These are phyloP conservation scores for Nemotelus nigrinus DNA, from an alignment of 2,888 invertebrate species.

Conservation along the genomic window DNA sequence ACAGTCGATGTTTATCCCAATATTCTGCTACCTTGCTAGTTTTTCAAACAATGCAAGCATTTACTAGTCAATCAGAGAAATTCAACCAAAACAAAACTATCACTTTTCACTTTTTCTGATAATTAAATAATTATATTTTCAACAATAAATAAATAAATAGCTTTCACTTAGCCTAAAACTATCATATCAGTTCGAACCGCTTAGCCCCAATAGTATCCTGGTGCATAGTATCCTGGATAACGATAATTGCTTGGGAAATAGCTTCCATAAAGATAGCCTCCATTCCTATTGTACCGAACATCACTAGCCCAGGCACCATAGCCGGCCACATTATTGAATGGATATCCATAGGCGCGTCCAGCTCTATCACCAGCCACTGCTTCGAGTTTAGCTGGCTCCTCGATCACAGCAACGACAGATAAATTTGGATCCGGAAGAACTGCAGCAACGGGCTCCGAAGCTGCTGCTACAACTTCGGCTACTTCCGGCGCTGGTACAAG, in stretches of 20 bases:
- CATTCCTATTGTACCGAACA: neutral
- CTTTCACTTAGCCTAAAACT: too few relatives aligned
- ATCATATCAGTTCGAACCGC: too few relatives aligned
- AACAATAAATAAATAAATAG: too few relatives aligned
- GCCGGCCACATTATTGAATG: constrained; percentile 10
- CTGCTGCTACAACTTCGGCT: neutral
- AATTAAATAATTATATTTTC: too few relatives aligned
- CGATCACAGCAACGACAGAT: constrained; percentile 6
- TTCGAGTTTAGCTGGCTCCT: constrained; percentile 46
- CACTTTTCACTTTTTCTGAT: too few relatives aligned
- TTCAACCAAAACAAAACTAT: too few relatives aligned
- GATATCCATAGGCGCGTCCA: constrained; percentile 49
- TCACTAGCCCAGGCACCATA: constrained; percentile 10
- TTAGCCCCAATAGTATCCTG: neutral
- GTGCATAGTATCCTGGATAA: constrained; percentile 17
- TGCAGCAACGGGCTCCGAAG: neutral
- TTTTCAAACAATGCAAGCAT: too few relatives aligned
- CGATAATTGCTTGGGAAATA: neutral
- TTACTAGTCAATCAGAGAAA: too few relatives aligned
- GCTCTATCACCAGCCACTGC: constrained; percentile 47
- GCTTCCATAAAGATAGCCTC: neutral
- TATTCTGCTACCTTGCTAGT: too few relatives aligned
- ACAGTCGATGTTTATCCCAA: too few relatives aligned
- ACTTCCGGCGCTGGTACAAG: neutral
- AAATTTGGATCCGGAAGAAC: neutral